Conservation (phyloP, 2,113 vertebrate genomes). For the Gallinago paraguaiae region DNA sequence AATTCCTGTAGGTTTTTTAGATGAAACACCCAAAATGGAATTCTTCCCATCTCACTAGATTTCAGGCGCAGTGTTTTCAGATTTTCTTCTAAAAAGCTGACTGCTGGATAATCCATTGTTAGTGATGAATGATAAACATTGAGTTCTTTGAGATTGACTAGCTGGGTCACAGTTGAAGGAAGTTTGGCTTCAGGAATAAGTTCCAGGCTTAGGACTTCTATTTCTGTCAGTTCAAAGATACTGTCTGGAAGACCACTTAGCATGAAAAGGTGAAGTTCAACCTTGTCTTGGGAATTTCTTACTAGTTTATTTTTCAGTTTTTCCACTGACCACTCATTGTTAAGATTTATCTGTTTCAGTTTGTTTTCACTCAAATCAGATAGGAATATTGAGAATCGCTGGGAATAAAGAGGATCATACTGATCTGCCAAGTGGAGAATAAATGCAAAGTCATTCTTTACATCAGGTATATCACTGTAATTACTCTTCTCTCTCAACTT, state of each 20-base stretch:
- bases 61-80: constrained; percentile 81
- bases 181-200: constrained; percentile 84
- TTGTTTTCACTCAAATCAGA: constrained; percentile 85
- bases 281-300: constrained; percentile 80
- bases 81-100: constrained; percentile 82
- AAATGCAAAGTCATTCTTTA: constrained; percentile 87
- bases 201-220: constrained; percentile 83
- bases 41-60: constrained; percentile 80
- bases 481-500: constrained; percentile 83
- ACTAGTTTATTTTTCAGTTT: constrained; percentile 80
- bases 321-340: constrained; percentile 82
- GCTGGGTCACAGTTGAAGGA: constrained; percentile 74
- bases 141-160: constrained; percentile 80
- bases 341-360: constrained; percentile 84
- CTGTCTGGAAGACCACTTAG: constrained; percentile 81
- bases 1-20: constrained; percentile 82
- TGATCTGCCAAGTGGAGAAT: constrained; percentile 86
- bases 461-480: constrained; percentile 85
- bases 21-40: constrained; percentile 81
- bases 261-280: constrained; percentile 82
- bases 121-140: constrained; percentile 78
- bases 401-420: constrained; percentile 84
- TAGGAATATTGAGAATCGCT: constrained; percentile 84
- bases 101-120: constrained; percentile 77
- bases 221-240: constrained; percentile 81